Evolutionary conservation across 2,888 invertebrate species (phyloP).

Genomic region (Polyploca ridens): DNA sequence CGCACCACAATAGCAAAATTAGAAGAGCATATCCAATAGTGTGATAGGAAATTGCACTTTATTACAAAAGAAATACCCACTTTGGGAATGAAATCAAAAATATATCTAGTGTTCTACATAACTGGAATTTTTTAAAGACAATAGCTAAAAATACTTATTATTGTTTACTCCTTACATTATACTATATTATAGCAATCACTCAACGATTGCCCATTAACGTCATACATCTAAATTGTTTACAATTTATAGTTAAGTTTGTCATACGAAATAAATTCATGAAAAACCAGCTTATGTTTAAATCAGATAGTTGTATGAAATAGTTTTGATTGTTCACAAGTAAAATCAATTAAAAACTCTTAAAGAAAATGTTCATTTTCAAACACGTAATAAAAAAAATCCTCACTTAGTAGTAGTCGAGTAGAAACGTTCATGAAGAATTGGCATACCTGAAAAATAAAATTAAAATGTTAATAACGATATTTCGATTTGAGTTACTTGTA

Average conservation of each 20-base stretch:
- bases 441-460: background rate
- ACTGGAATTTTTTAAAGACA: background rate
- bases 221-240: background rate
- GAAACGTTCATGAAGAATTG: background rate
- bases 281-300: background rate
- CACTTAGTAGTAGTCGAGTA: constrained; percentile 1
- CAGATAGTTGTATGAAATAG: background rate
- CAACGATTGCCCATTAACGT: background rate
- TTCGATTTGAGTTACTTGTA: no score
- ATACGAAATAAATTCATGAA: constrained; percentile 1
- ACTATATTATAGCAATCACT: background rate
- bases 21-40: background rate
- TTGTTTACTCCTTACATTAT: constrained; percentile 3
- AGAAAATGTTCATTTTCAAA: no score
- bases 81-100: background rate
- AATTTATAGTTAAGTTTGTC: background rate
- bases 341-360: background rate
- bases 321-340: background rate
- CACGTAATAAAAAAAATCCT: constrained; percentile 2
- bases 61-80: background rate
- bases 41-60: background rate
- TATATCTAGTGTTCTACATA: background rate
- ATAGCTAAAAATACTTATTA: background rate
- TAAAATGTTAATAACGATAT: no score
- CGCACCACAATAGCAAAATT: background rate